Conservation (phyloP, 2,888 invertebrate species). For the Limenitis camilla region DNA sequence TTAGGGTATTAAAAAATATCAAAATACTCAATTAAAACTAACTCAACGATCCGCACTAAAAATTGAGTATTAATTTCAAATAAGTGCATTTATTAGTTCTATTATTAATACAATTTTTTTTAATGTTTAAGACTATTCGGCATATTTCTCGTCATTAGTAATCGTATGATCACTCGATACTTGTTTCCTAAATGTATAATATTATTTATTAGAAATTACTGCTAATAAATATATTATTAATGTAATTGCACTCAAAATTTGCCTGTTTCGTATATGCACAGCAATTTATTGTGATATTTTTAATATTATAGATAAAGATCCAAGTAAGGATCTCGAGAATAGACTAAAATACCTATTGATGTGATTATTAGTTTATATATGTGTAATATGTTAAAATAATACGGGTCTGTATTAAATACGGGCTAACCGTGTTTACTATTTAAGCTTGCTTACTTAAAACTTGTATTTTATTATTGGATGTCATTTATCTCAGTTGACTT, state of each 20-base stretch:
- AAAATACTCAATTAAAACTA: too few relatives aligned
- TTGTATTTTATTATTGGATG: conserved; percentile 28
- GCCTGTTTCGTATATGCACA: conserved; percentile 75
- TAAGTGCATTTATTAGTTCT: background rate
- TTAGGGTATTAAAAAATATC: background rate
- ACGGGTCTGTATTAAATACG: conserved; percentile 52
- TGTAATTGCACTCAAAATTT: conserved; percentile 74
- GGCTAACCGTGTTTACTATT: conserved; percentile 39
- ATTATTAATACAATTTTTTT: background rate
- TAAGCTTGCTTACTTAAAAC: conserved; percentile 41
- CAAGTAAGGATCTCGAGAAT: conserved; percentile 64
- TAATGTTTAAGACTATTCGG: conserved; percentile 11
- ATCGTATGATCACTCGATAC: conserved; percentile 4
- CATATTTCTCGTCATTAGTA: conserved; percentile 7
- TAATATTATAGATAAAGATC: conserved; percentile 69
- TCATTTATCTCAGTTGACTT: conserved; percentile 10
- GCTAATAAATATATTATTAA: conserved; percentile 55
- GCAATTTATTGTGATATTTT: conserved; percentile 76
- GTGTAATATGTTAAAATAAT: conserved; percentile 39
- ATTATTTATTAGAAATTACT: conserved; percentile 52
- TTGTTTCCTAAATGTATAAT: conserved; percentile 20
- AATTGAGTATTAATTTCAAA: too few relatives aligned
- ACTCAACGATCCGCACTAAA: too few relatives aligned
- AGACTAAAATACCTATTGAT: conserved; percentile 64
- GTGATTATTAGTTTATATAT: conserved; percentile 58